phyloP scores from a whole-genome alignment of 1,140 invertebrate genomes.

The Heliconius hermathena region DNA sequence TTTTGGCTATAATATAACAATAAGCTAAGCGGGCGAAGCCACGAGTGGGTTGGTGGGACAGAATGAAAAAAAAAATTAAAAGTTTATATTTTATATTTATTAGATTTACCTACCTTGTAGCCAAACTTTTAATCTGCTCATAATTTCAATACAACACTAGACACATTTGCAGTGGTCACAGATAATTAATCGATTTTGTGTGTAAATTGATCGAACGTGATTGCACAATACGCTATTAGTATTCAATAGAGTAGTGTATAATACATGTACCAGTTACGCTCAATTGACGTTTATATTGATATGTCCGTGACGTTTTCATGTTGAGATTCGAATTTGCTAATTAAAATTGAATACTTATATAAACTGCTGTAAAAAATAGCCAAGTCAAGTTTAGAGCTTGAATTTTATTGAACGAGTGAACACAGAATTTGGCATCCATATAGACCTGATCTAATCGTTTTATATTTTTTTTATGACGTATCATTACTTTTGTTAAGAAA shows the following conservation, averaged over 20 bases:
- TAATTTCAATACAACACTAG: not conserved
- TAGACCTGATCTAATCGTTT: too few species aligned
- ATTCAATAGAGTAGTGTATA: not conserved
- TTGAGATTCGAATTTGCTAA: not conserved
- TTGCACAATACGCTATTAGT: not conserved
- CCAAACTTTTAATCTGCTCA: not conserved
- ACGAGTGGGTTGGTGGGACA: too few species aligned
- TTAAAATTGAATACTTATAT: not conserved
- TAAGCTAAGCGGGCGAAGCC: too few species aligned
- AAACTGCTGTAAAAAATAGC: too few species aligned
- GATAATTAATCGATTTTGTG: conserved; percentile 9
- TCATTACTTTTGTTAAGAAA: too few species aligned
- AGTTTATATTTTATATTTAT: too few species aligned
- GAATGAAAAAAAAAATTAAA: too few species aligned
- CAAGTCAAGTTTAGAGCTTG: too few species aligned
- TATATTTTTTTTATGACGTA: too few species aligned
- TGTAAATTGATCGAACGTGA: not conserved
- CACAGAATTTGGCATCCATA: too few species aligned
- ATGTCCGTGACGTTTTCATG: not conserved
- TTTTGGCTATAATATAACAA: too few species aligned
- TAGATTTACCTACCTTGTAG: not conserved
- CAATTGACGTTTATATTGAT: conserved; percentile 3
- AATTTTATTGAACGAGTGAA: too few species aligned
- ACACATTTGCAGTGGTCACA: not conserved
- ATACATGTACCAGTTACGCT: not conserved